Base-by-base conservation (phyloP, 2,888 invertebrate species). In the Scotopteryx bipunctaria region DNA sequence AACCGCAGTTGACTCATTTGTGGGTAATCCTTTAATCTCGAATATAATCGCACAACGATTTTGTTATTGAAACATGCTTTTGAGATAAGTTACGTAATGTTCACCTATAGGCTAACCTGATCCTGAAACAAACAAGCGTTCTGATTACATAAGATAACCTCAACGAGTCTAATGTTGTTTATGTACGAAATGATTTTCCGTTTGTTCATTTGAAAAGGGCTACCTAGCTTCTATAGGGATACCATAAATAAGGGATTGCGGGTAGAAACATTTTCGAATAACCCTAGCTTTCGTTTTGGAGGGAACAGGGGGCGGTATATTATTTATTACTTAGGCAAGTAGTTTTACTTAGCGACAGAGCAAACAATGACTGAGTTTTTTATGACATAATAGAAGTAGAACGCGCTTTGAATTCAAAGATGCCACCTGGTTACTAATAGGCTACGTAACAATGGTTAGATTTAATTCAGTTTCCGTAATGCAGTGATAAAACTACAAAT, bases 401-500 rank as follows among this genome's bases (percentile, higher is more conserved):
- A 15, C 21, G 31, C 37, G 21, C 21, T 37, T 43, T 35, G 25
- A 43, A 43, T 43, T 41, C 13, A 27, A 35, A 17, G 19, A 14
- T 36, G 36, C 11, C 33, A 45, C 29, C 29, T 37, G 37, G 2
- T 6, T 37, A 21, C 29, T 37, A 9, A 45, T 27, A 38, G 1
- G 16, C 41, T 42, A 50, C 44, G 38, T 44, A 44, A 50, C 44
- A 44, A 32, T 38, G 17, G 9, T 14, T 46, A 11, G 8, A 46
- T 46, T 43, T 32, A 23, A 52, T 37, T 36, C 27, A 46, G 41
- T 56, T 62, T 54, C 57, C 51, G 51, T 37, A 55, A 55, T 42
- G 35, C 29, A 35, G 40, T 37, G 48, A 27, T 47, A 61, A 63
- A 66, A 65, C 33, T 56, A 56, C 51, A 52, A 59, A 66, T 62